phyloP scores from a whole-genome alignment of 2,888 invertebrate genomes.

The Alsophila aescularia region DNA sequence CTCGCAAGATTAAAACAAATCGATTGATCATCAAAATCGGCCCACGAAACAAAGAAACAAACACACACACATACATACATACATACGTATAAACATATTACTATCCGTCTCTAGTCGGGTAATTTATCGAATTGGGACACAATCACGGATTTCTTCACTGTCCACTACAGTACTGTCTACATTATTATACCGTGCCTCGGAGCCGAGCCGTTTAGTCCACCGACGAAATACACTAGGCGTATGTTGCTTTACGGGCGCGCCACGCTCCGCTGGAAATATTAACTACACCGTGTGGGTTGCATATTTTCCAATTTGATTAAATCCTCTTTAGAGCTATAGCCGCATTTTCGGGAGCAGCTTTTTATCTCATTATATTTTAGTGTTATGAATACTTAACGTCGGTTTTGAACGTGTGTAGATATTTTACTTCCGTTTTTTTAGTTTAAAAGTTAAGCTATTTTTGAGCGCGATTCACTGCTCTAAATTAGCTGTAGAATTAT shows the following conservation, averaged over 20 bases:
- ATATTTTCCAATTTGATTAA: slow-evolving; percentile 54
- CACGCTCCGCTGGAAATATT: slow-evolving; percentile 47
- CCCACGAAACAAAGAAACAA: no score
- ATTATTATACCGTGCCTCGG: slow-evolving; percentile 48
- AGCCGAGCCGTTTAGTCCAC: slow-evolving; percentile 70
- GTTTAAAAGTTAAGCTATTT: slow-evolving; percentile 10
- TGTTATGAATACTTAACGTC: slow-evolving; percentile 28
- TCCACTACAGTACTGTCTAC: slow-evolving; percentile 18
- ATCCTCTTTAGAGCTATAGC: slow-evolving; percentile 51
- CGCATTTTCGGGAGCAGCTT: slow-evolving; percentile 41
- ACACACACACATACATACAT: no score
- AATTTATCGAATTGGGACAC: background rate
- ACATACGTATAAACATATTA: no score
- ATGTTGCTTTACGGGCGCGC: slow-evolving; percentile 60
- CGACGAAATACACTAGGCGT: slow-evolving; percentile 71
- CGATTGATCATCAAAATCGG: no score
- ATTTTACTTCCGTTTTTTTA: slow-evolving; percentile 16
- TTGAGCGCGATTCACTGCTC: slow-evolving; percentile 2
- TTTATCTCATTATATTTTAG: slow-evolving; percentile 45
- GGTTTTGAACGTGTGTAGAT: slow-evolving; percentile 2
- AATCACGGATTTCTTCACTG: slow-evolving; percentile 4
- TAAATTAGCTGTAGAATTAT: slow-evolving; percentile 13
- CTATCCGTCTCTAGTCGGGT: background rate
- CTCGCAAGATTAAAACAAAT: no score
- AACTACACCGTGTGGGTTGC: slow-evolving; percentile 44